phyloP scores from a whole-genome alignment of 2,888 invertebrate genomes.

The Crematogaster levior region DNA sequence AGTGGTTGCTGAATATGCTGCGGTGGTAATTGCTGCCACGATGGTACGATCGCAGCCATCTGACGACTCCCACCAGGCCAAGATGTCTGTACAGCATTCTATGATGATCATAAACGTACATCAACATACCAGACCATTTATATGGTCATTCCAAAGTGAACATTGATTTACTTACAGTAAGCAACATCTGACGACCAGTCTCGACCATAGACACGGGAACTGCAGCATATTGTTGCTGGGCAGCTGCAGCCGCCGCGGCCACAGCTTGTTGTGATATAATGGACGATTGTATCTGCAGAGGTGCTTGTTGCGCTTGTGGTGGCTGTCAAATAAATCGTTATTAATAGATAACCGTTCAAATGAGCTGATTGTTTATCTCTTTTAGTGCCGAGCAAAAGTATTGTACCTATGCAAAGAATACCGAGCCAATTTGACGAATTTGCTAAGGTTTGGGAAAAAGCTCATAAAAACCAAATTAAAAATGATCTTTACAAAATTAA shows the following conservation, averaged over 20 bases:
- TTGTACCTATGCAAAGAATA: too few relatives aligned
- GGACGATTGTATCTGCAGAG: conserved; percentile 93
- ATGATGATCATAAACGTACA: conserved; percentile 41
- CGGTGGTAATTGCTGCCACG: conserved; percentile 92
- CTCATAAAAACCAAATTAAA: too few relatives aligned
- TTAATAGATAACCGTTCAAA: neutral
- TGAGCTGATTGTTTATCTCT: neutral
- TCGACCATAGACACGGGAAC: conserved; percentile 97
- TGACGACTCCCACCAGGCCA: conserved; percentile 91
- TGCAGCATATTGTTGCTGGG: conserved; percentile 93
- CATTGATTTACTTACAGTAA: conserved; percentile 87
- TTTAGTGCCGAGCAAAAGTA: too few relatives aligned
- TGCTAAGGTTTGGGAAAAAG: too few relatives aligned
- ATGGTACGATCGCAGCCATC: conserved; percentile 92
- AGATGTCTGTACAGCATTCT: conserved; percentile 90
- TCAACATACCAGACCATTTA: conserved; percentile 21
- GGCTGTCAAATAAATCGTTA: conserved; percentile 75
- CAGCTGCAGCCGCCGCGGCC: conserved; percentile 88
- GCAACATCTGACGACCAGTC: conserved; percentile 93
- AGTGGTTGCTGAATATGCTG: conserved; percentile 89
- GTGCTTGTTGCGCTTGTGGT: conserved; percentile 88
- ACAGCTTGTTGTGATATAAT: conserved; percentile 92
- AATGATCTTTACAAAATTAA: too few relatives aligned
- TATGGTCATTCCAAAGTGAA: neutral
- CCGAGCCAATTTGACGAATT: too few relatives aligned